Evolutionary conservation across 2,797 vertebrate species (phyloP), one percentile per base, ranked within the genome.

Genomic region (Alauda arvensis): DNA sequence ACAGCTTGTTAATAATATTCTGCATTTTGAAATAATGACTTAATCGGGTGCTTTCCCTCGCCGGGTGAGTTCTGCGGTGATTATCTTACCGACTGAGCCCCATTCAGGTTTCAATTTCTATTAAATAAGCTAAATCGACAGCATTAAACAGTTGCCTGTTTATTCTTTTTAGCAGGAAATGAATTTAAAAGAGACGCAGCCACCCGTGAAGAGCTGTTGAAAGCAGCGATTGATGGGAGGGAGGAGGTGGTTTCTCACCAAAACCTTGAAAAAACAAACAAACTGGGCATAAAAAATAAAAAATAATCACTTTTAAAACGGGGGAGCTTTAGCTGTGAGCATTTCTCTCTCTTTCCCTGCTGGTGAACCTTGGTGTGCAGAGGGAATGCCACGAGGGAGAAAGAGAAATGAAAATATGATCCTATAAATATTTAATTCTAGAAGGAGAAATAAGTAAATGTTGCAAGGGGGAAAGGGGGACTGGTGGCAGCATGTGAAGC

Each of bases 151-250:
- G 95, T 95, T 95, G 94, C 95, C 94, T 96, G 92, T 94, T 95
- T 95, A 95, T 96, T 94, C 93, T 96, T 96, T 96, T 93, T 93
- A 96, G 83, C 89, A 96, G 96, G 96, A 97, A 96, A 97, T 97
- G 94, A 96, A 95, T 96, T 94, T 96, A 95, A 96, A 96, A 96
- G 95, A 91, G 94, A 94, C 42, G 86, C 94, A 96, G 92, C 95
- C 96, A 94, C 96, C 95, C 51, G 72, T 93, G 95, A 96, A 96
- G 95, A 96, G 92, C 91, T 84, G 86, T 89, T 96, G 95, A 97
- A 96, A 96, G 95, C 94, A 90, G 6, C 93, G 92, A 89, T 95
- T 96, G 96, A 96, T 92, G 90, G 78, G 66, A 94, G 89, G 88
- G 89, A 77, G 85, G 78, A 94, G 90, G 82, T 92, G 91, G 94